Base-by-base conservation (phyloP, 2,888 invertebrate genomes). In the Aphidoletes aphidimyza region DNA sequence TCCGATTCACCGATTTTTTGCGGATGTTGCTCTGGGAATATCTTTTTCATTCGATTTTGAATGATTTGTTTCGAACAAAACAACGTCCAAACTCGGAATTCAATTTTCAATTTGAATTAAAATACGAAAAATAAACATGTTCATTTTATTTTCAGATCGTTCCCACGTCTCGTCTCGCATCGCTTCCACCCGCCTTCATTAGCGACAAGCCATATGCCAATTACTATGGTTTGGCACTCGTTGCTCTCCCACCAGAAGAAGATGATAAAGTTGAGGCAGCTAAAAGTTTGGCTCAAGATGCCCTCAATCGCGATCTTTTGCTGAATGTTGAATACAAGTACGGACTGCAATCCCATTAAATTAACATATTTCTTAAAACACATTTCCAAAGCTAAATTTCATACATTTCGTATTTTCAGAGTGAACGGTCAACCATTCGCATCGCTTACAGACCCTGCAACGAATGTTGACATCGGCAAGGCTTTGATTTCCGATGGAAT, bases 161-260 rank as follows among this genome's bases (percentile, higher is more conserved):
- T 86, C 0, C 86, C 93, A 92, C 91, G 91, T 17, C 93, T 83
- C 93, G 94, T 86, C 92, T 98, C 87, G 97, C 98, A n/a, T 90
- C 93, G 19, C 91, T 99, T 86, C 98, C 98, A 0, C 91, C 94
- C 36, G 93, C 93, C 85, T 96, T 95, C 88, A 92, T 93, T 47
- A 89, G 91, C 1, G 94, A 97, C 85, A 93, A 93, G 85, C 93
- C 96, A 78, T 96, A 94, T 88, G 98, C 98, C 0, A 93, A 92
- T n/a, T 97, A 98, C 89, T 98, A 96, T 89, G 91, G 91, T 1
- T 91, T 99, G 85, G 97, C 97, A 42, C 95, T 96, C 88, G 93
- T 97, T 42, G 91, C 93, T 87, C 92, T 97, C 88, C 97, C 98
- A 9, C 91, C 93, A 85, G 98, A 99, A 90, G 95, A 95, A 54